Base-by-base conservation (phyloP, 1,140 invertebrate species). In the Phymastichus coffea region DNA sequence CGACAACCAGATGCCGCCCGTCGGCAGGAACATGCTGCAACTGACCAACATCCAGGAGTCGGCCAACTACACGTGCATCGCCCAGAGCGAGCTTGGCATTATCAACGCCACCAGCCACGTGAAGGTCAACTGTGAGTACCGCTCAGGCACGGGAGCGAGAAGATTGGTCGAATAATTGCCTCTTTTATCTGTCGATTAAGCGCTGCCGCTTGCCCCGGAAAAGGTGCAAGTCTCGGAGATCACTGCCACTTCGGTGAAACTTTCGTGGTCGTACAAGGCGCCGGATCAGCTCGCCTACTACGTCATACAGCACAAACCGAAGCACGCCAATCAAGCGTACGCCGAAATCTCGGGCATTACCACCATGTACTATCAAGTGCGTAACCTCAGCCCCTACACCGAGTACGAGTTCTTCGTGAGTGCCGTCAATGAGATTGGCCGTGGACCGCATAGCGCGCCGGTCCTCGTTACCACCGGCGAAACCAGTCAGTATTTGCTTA, bases 371-470 rank as follows among this genome's bases (percentile, higher is more conserved):
- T 95, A 96, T 79, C 90, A 91, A 25, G 90, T 98, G 25, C 85
- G 90, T 43, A 89, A 88, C 64, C 82, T 97, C 14, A 93, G 91
- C 52, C 93, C 95, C 2, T 97, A 95, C 78, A 98, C 95, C 0
- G 93, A 95, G 71, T 99, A 99, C 82, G 94, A 98, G 78, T 94
- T 99, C 82, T 92, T 90, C 75, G 92, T 99, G 57, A 90, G 95
- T 62, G 95, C 95, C 15, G 93, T 95, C 15, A 98, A 97, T 81
- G 90, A 88, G 70, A 91, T 96, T 67, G 97, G 96, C 33, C 84
- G 93, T 63, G 94, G 96, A 51, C 86, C 88, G 28, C 88, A 93
- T 1, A 96, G 93, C 67, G 82, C 86, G 20, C 87, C 94, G 0
- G 88, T 90, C 15, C 87, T 92, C 65, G 90, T 96, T 66, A 97